These are phyloP conservation scores for Drosophila sordidapex DNA, from an alignment of 2,888 invertebrate species.

Conservation along the genomic window DNA sequence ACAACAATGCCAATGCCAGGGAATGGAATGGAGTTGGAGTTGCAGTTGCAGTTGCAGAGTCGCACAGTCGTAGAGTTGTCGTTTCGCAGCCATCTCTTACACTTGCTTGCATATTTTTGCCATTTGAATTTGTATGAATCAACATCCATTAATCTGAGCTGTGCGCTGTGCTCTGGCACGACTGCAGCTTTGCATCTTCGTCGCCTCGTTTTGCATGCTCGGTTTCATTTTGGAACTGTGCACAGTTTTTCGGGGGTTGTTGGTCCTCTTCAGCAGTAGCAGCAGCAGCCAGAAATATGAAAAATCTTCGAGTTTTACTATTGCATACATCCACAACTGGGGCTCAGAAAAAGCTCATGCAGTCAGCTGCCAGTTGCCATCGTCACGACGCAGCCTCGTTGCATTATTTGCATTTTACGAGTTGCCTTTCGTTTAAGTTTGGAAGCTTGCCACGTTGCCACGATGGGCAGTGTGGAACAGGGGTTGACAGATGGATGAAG, in stretches of 20 bases:
- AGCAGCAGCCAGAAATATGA: conserved; percentile 75
- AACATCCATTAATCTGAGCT: conserved; percentile 79
- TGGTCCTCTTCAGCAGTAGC: conserved; percentile 20
- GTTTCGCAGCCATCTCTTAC: conserved; percentile 69
- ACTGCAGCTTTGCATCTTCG: conserved; percentile 55
- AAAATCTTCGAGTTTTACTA: conserved; percentile 69
- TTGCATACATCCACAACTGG: conserved; percentile 28
- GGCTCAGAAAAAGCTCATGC: conserved; percentile 62
- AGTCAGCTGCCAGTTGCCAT: conserved; percentile 76
- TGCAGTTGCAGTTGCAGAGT: conserved; percentile 33
- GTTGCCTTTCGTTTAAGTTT: conserved; percentile 65
- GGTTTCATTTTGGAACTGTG: conserved; percentile 75
- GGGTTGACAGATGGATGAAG: not conserved
- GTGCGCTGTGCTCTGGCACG: conserved; percentile 40
- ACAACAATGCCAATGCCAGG: conserved; percentile 68
- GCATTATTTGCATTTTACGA: conserved; percentile 81
- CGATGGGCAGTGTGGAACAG: not conserved
- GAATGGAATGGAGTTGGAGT: conserved; percentile 12
- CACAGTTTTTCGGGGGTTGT: conserved; percentile 61
- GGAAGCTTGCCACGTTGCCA: conserved; percentile 70
- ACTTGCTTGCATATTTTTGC: conserved; percentile 81
- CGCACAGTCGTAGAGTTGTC: conserved; percentile 42
- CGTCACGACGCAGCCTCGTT: conserved; percentile 67
- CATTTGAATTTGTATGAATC: conserved; percentile 80
- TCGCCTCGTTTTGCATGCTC: conserved; percentile 76